Percentiles rank a stretch among this genome's conserved stretches.
phyloP scores from a whole-genome alignment of 64 coral and sea anemone species.

The Acropora tenuis region DNA sequence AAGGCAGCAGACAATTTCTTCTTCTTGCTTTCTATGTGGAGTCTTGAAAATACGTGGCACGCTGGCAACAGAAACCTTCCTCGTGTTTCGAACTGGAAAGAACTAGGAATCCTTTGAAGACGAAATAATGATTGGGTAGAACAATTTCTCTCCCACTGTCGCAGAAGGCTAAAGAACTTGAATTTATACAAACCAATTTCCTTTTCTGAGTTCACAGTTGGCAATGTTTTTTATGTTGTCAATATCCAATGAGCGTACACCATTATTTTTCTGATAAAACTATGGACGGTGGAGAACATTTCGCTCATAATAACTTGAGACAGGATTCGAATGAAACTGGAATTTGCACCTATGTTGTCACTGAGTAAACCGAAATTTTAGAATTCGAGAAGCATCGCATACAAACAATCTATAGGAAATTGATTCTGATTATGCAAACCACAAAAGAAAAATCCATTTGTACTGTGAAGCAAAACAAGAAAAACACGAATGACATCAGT shows the following conservation, averaged over 20 bases:
- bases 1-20: not conserved
- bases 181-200: not conserved
- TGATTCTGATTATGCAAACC: not conserved
- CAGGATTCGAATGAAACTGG: not conserved
- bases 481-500: conserved; percentile 1
- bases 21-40: not conserved
- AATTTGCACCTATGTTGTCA: not conserved
- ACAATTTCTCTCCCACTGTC: not conserved
- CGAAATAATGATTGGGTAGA: too few relatives aligned
- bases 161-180: not conserved
- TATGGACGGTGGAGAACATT: not conserved
- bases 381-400: not conserved
- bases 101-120: not conserved
- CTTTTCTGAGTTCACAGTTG: not conserved
- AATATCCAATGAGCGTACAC: not conserved
- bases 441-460: conserved; percentile 4
- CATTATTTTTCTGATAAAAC: not conserved
- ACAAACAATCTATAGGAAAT: not conserved
- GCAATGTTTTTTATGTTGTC: not conserved
- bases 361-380: not conserved
- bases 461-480: not conserved
- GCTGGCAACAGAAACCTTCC: not conserved
- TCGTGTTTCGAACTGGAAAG: not conserved
- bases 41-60: not conserved
- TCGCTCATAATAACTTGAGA: not conserved